phyloP scores from a whole-genome alignment of 2,113 vertebrate species.

The Procavia capensis region DNA sequence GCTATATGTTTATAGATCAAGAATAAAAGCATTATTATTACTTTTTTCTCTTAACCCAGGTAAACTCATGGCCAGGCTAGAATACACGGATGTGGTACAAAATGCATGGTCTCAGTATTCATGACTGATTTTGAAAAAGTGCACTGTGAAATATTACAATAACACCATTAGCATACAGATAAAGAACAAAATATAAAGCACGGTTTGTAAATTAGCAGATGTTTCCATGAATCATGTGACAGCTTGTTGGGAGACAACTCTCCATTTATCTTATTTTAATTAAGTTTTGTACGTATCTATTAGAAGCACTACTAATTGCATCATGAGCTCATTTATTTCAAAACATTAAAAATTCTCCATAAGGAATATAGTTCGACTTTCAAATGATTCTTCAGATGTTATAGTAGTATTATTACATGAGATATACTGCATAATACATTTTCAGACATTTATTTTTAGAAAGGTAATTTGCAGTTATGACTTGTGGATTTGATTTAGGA shows the following conservation, averaged over 20 bases:
- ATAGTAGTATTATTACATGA: neutral
- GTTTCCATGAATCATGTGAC: slow-evolving; percentile 50
- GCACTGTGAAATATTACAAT: neutral
- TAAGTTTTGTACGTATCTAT: slow-evolving; percentile 44
- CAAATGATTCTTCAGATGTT: neutral
- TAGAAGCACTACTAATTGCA: slow-evolving; percentile 24
- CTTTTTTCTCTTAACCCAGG: neutral
- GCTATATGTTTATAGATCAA: neutral
- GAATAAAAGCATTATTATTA: neutral
- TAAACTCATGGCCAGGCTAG: neutral
- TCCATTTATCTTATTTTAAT: slow-evolving; percentile 59
- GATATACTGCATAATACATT: neutral
- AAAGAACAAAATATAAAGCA: neutral
- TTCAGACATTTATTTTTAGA: neutral
- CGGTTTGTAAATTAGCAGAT: slow-evolving; percentile 43
- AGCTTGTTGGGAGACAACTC: neutral
- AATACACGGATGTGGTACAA: neutral
- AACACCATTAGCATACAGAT: neutral
- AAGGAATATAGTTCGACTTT: neutral
- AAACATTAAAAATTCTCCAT: neutral
- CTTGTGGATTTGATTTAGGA: neutral
- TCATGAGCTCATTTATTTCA: slow-evolving; percentile 52
- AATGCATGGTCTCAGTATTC: neutral
- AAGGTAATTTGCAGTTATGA: neutral
- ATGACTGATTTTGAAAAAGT: neutral